These are phyloP conservation scores for Bos indicus DNA, from an alignment of 2,113 vertebrate genomes.

Conservation along the genomic window DNA sequence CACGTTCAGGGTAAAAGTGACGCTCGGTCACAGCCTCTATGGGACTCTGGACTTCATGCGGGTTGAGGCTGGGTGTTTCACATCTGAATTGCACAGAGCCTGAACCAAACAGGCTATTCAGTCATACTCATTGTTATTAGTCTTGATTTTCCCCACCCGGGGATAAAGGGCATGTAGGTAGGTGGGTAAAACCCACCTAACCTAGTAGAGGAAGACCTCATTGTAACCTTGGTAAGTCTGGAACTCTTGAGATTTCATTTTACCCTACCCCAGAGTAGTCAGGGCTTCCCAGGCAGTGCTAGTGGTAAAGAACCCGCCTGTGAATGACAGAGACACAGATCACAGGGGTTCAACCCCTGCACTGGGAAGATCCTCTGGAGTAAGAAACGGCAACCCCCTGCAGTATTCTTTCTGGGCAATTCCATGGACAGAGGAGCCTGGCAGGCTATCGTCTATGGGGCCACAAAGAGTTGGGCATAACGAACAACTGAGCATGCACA, in stretches of 20 bases:
- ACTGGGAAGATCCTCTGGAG: neutral
- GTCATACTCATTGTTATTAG: neutral
- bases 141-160: neutral
- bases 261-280: neutral
- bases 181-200: neutral
- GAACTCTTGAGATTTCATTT: neutral
- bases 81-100: neutral
- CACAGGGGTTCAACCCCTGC: neutral
- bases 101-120: neutral
- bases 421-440: neutral
- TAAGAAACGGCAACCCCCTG: neutral
- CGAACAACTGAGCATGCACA: neutral
- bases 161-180: neutral
- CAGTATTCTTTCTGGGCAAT: neutral
- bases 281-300: neutral
- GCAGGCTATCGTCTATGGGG: neutral
- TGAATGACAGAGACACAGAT: neutral
- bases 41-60: neutral
- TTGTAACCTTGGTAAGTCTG: neutral
- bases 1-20: neutral
- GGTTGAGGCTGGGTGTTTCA: neutral
- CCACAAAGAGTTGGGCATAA: neutral
- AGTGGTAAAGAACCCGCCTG: neutral
- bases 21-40: neutral
- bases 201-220: neutral